A percentile compares a stretch with the other conserved stretches of the same genome.
Evolutionary conservation across 2,797 vertebrate species (phyloP).

Genomic region (Champsocephalus gunnari): DNA sequence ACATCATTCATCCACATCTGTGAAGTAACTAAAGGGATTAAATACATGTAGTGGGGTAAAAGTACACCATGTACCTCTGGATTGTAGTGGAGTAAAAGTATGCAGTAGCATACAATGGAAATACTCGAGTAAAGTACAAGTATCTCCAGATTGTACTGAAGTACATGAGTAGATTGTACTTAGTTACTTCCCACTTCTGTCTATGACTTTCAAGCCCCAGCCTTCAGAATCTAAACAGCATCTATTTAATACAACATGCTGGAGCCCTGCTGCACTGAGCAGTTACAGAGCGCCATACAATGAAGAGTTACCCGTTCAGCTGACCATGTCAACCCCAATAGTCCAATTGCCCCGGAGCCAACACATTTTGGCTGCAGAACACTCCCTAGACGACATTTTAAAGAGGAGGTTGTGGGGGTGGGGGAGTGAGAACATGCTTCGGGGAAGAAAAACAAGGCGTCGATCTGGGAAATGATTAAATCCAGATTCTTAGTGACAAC

Average conservation of each 20-base stretch:
- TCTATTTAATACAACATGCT: slow-evolving; percentile 5
- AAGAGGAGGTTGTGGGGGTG: slow-evolving; percentile 41
- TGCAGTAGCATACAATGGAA: no score
- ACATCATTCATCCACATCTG: no score
- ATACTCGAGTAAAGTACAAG: no score
- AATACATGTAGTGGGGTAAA: no score
- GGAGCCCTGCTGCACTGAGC: background rate
- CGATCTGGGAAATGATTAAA: slow-evolving; percentile 77
- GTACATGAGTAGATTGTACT: no score
- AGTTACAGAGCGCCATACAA: slow-evolving; percentile 22
- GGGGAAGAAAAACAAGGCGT: slow-evolving; percentile 71
- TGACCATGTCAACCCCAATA: slow-evolving; percentile 57
- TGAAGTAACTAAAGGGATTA: no score
- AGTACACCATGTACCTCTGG: no score
- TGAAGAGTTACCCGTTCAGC: slow-evolving; percentile 46
- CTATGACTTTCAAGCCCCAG: background rate
- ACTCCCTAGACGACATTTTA: slow-evolving; percentile 68
- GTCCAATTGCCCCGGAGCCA: slow-evolving; percentile 59
- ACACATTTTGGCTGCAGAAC: slow-evolving; percentile 59
- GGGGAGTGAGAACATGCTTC: slow-evolving; percentile 61
- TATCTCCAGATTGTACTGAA: no score
- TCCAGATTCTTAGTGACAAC: slow-evolving; percentile 74
- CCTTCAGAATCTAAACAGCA: slow-evolving; percentile 11
- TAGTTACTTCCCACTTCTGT: no score
- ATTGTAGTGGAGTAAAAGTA: no score